phyloP scores from a whole-genome alignment of 2,113 vertebrate genomes.

The Salvelinus namaycush region DNA sequence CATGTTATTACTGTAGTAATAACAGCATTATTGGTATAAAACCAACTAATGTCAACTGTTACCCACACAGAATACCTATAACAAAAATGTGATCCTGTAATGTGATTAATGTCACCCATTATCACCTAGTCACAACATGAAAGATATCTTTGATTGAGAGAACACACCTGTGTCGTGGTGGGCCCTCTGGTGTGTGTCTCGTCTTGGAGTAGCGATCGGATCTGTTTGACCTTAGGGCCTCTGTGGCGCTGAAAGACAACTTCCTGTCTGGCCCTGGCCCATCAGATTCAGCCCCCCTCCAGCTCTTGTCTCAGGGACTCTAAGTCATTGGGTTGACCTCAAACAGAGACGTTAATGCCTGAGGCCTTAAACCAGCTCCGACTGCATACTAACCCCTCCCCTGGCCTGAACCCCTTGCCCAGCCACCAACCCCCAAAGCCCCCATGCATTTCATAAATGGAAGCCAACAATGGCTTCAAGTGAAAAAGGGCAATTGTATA shows the following conservation, averaged over 20 bases:
- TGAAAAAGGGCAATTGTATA: background rate
- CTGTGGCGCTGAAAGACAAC: background rate
- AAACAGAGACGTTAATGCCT: constrained; percentile 22
- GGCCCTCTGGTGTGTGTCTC: background rate
- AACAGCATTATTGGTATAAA: too few species aligned
- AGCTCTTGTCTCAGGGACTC: background rate
- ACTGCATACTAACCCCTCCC: constrained; percentile 2
- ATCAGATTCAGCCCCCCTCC: background rate
- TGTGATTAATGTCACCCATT: too few species aligned
- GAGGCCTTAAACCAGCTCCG: constrained; percentile 4
- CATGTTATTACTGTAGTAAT: too few species aligned
- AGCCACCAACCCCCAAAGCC: background rate
- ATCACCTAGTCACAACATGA: background rate
- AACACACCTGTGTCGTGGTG: background rate
- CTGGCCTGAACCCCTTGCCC: background rate
- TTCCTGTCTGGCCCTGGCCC: background rate
- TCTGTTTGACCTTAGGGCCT: background rate
- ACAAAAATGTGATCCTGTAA: too few species aligned
- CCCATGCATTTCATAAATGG: background rate
- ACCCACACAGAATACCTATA: too few species aligned
- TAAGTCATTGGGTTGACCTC: constrained; percentile 26
- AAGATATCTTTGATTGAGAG: background rate
- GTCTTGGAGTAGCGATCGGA: background rate
- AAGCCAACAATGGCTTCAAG: background rate
- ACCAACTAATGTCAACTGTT: too few species aligned